These are phyloP conservation scores for Pseudachorutes palmiensis DNA, from an alignment of 1,140 invertebrate genomes.

Conservation along the genomic window DNA sequence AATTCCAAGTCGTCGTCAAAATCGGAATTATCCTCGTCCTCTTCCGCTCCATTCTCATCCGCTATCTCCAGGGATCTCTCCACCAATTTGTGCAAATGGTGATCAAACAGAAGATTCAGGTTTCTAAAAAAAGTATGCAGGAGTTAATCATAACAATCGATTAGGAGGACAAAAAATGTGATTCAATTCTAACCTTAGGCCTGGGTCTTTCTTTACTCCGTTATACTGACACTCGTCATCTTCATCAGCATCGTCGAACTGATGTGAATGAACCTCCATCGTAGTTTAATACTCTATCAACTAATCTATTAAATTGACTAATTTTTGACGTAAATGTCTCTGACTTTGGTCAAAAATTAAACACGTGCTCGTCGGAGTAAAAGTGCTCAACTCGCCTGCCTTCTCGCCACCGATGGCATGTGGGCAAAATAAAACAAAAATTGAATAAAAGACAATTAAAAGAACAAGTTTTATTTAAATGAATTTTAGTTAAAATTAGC, in stretches of 20 bases:
- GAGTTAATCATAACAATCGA: no score
- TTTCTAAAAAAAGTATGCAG: constrained; percentile 12
- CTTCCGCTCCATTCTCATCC: constrained; percentile 21
- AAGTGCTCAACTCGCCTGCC: background rate
- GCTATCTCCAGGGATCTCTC: constrained; percentile 1
- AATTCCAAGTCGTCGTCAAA: constrained; percentile 40
- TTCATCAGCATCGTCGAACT: constrained; percentile 33
- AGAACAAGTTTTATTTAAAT: background rate
- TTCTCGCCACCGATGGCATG: background rate
- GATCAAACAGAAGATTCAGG: constrained; percentile 13
- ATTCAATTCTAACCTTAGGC: background rate
- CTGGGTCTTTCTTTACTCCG: background rate
- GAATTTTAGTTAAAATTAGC: background rate
- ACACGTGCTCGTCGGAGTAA: background rate
- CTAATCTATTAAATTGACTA: background rate
- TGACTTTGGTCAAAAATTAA: background rate
- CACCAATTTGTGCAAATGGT: background rate
- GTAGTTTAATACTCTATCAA: background rate
- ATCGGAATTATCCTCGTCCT: constrained; percentile 39
- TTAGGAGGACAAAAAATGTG: no score
- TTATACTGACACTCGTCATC: background rate
- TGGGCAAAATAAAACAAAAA: background rate
- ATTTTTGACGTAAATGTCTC: background rate
- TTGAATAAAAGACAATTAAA: background rate
- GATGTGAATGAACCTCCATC: constrained; percentile 16